These are phyloP conservation scores for Chaitophorus viminalis DNA, from an alignment of 2,888 invertebrate genomes.

Conservation along the genomic window DNA sequence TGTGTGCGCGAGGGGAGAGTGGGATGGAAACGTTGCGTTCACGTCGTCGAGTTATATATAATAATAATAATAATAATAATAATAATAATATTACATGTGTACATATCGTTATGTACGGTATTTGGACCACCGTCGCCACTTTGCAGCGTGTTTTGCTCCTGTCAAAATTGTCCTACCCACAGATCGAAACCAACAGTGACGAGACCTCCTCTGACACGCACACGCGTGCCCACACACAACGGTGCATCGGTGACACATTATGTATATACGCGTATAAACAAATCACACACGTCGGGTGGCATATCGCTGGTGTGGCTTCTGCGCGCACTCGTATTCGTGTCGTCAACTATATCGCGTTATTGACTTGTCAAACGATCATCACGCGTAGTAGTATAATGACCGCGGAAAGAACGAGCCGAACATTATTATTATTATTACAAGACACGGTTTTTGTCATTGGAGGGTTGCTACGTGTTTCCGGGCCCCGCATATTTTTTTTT, in stretches of 20 bases:
- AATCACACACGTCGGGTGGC: constrained; percentile 14
- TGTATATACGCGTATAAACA: background rate
- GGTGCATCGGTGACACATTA: too few relatives aligned
- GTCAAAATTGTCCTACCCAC: background rate
- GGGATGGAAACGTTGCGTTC: background rate
- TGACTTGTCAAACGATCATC: constrained; percentile 3
- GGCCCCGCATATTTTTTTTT: too few relatives aligned
- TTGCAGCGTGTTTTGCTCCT: background rate
- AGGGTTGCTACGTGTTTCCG: too few relatives aligned
- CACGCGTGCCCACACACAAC: background rate
- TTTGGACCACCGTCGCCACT: background rate
- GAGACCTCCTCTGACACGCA: constrained; percentile 37
- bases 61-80: background rate
- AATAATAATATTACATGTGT: background rate
- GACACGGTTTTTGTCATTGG: too few relatives aligned
- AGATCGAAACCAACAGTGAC: background rate
- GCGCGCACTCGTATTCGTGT: background rate
- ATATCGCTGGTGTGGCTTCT: background rate
- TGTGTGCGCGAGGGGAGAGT: background rate
- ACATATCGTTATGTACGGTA: too few relatives aligned
- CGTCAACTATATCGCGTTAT: background rate
- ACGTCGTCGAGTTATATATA: background rate
- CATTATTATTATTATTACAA: too few relatives aligned
- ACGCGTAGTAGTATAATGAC: too few relatives aligned
- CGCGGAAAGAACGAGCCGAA: too few relatives aligned